phyloP scores from a whole-genome alignment of 2,797 vertebrate species.

The Eremophila alpestris region DNA sequence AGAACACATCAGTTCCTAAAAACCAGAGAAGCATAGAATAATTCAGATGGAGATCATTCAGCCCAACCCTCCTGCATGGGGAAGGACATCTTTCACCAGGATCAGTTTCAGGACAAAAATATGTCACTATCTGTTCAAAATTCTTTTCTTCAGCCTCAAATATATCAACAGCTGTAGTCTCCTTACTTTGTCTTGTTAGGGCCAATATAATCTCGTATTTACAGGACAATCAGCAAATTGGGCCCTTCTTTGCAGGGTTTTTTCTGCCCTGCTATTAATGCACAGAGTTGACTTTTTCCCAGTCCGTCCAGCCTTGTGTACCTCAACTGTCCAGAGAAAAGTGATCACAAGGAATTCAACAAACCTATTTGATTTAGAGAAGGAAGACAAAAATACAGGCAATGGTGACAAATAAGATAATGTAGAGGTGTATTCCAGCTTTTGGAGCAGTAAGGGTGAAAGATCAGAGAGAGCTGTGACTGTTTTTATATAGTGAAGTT shows the following conservation, averaged over 20 bases:
- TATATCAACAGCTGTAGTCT: background rate
- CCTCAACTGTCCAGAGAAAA: background rate
- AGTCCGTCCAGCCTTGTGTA: background rate
- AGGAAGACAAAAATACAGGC: background rate
- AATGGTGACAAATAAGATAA: background rate
- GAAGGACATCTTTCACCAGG: background rate
- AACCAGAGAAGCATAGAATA: background rate
- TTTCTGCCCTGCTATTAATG: background rate
- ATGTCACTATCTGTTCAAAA: background rate
- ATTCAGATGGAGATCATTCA: background rate
- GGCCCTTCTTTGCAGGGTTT: background rate
- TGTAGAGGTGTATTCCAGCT: background rate
- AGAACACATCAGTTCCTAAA: background rate
- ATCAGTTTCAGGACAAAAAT: background rate
- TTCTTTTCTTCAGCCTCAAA: background rate
- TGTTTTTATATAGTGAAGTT: background rate
- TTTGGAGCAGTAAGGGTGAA: background rate
- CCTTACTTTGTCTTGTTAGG: background rate
- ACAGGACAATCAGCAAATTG: rapidly evolving
- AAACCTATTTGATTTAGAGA: background rate
- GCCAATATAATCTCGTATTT: background rate
- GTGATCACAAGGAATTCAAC: background rate
- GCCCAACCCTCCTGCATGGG: background rate
- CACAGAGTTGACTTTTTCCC: background rate
- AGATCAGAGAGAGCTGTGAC: background rate